These are phyloP conservation scores for Hydractinia echinata DNA, from an alignment of 30 jellyfish, hydroid and myxozoan genomes.

Conservation along the genomic window DNA sequence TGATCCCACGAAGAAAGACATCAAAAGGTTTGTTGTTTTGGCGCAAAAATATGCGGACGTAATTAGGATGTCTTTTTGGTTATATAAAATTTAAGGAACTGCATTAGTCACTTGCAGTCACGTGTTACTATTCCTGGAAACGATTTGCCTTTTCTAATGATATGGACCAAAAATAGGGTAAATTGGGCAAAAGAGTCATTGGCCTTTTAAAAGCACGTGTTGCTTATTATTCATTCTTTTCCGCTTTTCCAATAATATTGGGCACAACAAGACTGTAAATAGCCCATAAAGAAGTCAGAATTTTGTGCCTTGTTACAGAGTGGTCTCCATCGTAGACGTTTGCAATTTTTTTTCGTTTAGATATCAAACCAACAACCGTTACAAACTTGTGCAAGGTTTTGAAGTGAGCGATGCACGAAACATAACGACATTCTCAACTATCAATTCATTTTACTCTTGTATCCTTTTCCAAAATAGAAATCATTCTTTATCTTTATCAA, in stretches of 20 bases:
- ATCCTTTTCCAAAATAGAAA: slow-evolving; percentile 49
- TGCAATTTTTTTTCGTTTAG: slow-evolving; percentile 9
- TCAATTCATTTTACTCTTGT: slow-evolving; percentile 91
- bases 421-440: slow-evolving; percentile 77
- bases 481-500: not conserved
- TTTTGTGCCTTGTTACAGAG: too few species aligned
- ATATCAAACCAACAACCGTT: slow-evolving; percentile 61
- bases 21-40: slow-evolving; percentile 51
- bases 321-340: not conserved
- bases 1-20: slow-evolving; percentile 53
- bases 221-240: too few species aligned
- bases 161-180: too few species aligned
- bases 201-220: too few species aligned
- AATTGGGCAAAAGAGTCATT: too few species aligned
- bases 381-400: slow-evolving; percentile 67
- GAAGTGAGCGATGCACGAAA: slow-evolving; percentile 55
- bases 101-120: too few species aligned
- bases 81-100: not conserved
- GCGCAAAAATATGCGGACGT: not conserved
- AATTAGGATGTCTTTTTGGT: not conserved
- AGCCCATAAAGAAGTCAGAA: too few species aligned
- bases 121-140: too few species aligned
- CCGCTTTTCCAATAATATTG: too few species aligned
- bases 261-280: too few species aligned
- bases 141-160: too few species aligned